Conservation (phyloP, 2,888 invertebrate genomes). For the Cancer borealis region DNA sequence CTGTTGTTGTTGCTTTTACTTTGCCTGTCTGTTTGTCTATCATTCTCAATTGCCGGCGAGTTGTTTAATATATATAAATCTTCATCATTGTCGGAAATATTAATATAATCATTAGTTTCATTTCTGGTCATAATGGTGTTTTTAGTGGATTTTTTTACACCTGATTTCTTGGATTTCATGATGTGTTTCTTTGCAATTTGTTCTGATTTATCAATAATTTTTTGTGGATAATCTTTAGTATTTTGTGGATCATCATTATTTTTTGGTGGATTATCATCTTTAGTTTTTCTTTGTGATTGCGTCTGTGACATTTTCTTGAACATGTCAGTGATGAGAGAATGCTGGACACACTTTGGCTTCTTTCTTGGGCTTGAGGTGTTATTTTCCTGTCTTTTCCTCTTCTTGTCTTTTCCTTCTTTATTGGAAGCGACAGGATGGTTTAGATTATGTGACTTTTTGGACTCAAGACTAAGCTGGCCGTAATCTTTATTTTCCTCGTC, state of each 20-base stretch:
- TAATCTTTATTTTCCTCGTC: not conserved
- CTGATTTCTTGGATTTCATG: not conserved
- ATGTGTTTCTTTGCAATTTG: not conserved
- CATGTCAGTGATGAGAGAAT: slow-evolving; percentile 59
- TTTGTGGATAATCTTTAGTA: not conserved
- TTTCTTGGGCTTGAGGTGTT: not conserved
- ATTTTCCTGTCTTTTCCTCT: not conserved
- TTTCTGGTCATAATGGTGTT: too few relatives aligned
- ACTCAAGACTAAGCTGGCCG: not conserved
- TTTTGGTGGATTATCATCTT: not conserved
- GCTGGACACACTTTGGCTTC: slow-evolving; percentile 42
- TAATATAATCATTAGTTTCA: slow-evolving; percentile 41
- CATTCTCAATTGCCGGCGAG: not conserved
- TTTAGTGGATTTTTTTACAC: not conserved
- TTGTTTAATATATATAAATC: not conserved
- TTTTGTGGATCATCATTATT: not conserved
- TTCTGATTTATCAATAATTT: not conserved
- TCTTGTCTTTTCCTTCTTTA: not conserved
- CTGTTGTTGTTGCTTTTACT: not conserved
- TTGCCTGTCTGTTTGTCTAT: not conserved
- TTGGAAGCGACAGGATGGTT: not conserved
- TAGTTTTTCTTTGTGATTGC: not conserved
- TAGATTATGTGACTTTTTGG: not conserved
- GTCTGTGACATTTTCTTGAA: slow-evolving; percentile 36
- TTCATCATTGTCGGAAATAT: not conserved